A percentile compares a stretch with the other conserved stretches of the same genome.
Evolutionary conservation across 2,113 vertebrate genomes (phyloP).

Genomic region (Microcebus jonahi): DNA sequence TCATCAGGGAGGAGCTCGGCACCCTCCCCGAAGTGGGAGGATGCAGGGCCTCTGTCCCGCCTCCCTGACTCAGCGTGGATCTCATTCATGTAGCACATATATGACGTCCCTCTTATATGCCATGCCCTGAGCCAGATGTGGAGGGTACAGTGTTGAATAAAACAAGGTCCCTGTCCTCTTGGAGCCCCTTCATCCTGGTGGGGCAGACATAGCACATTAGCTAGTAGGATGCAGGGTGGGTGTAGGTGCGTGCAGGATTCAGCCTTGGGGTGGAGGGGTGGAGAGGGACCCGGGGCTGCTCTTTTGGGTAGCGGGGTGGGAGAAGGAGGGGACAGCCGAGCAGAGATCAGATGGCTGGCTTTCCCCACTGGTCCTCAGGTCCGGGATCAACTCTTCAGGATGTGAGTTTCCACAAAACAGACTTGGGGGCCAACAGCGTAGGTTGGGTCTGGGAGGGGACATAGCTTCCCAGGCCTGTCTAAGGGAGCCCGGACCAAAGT

Average conservation of each 20-base stretch:
- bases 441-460: not conserved
- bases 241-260: not conserved
- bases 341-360: not conserved
- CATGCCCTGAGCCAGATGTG: not conserved
- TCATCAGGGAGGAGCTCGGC: not conserved
- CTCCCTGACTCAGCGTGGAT: not conserved
- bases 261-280: no score
- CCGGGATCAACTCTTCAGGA: not conserved
- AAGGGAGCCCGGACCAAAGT: not conserved
- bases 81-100: not conserved
- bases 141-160: not conserved
- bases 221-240: not conserved
- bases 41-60: not conserved
- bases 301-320: not conserved
- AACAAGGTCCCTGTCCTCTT: not conserved
- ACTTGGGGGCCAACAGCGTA: not conserved
- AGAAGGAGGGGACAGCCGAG: not conserved
- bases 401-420: not conserved
- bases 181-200: not conserved
- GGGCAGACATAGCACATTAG: not conserved
- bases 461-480: not conserved
- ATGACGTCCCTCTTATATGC: not conserved
- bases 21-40: not conserved
- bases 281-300: not conserved
- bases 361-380: not conserved